These are phyloP conservation scores for Pseudorhombus dupliciocellatus DNA, from an alignment of 2,113 vertebrate species.

Conservation along the genomic window DNA sequence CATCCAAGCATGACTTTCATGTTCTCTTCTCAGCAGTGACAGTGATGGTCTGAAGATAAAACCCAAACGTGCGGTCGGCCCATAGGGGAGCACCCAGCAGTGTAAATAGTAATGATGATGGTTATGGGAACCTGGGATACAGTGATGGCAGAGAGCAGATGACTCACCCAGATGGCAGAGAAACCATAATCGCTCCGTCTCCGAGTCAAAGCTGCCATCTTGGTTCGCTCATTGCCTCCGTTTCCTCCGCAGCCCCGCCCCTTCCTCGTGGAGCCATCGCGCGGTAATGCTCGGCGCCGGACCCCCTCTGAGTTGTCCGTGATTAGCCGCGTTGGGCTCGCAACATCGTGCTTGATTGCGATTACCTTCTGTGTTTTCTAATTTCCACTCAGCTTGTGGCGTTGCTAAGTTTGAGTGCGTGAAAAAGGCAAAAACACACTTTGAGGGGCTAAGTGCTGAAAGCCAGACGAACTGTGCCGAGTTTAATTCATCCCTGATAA, in stretches of 20 bases:
- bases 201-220: slow-evolving; percentile 56
- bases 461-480: neutral
- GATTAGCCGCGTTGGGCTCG: slow-evolving; percentile 50
- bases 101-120: slow-evolving; percentile 55
- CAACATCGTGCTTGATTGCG: slow-evolving; percentile 44
- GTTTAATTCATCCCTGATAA: slow-evolving; percentile 47
- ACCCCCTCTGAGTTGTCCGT: slow-evolving; percentile 42
- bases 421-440: neutral
- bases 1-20: neutral
- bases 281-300: neutral
- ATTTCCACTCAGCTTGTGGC: slow-evolving; percentile 64
- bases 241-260: slow-evolving; percentile 28
- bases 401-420: slow-evolving; percentile 28
- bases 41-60: slow-evolving; percentile 26
- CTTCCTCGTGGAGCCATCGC: slow-evolving; percentile 48
- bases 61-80: slow-evolving; percentile 23
- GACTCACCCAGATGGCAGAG: slow-evolving; percentile 70
- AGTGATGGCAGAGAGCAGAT: slow-evolving; percentile 49
- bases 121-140: slow-evolving; percentile 44
- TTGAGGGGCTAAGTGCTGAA: slow-evolving; percentile 9
- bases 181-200: slow-evolving; percentile 58
- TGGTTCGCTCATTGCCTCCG: slow-evolving; percentile 46
- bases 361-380: slow-evolving; percentile 65
- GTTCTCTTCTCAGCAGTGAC: neutral
- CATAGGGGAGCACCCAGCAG: slow-evolving; percentile 43